phyloP scores from a whole-genome alignment of 1,140 invertebrate genomes.

The Lepidurus apus region DNA sequence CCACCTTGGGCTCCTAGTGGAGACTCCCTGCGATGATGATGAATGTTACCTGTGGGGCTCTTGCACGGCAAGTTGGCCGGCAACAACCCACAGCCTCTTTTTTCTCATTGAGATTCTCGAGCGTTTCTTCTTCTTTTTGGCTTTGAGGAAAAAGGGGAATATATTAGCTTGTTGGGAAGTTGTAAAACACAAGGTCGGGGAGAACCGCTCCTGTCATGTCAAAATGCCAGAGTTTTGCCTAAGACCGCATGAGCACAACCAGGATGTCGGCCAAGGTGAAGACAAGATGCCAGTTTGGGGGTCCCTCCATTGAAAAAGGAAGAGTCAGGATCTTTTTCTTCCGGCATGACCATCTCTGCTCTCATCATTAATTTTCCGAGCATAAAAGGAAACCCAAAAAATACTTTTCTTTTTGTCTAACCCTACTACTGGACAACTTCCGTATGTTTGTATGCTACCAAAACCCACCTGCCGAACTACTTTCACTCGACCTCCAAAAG shows the following conservation, averaged over 20 bases:
- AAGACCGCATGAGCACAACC: neutral
- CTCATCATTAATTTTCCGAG: neutral
- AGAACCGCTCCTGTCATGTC: slow-evolving; percentile 20
- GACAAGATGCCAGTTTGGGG: slow-evolving; percentile 7
- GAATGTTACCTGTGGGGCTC: slow-evolving; percentile 14
- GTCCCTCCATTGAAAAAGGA: slow-evolving; percentile 10
- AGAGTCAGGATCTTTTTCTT: neutral
- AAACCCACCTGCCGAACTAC: neutral
- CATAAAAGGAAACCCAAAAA: neutral
- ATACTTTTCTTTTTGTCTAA: neutral
- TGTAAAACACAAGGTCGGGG: slow-evolving; percentile 17
- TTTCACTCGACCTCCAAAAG: neutral
- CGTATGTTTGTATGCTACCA: neutral
- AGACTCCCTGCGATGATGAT: slow-evolving; percentile 17
- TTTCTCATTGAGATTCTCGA: slow-evolving; percentile 7
- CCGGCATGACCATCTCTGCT: neutral
- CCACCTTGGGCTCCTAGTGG: slow-evolving; percentile 8
- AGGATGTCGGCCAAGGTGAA: slow-evolving; percentile 14
- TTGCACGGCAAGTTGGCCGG: neutral
- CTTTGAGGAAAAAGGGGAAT: neutral
- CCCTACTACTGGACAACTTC: slow-evolving; percentile 7
- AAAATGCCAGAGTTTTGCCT: neutral
- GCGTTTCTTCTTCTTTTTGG: neutral
- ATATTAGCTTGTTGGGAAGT: neutral
- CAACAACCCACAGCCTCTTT: neutral